Base-by-base conservation (phyloP, 2,797 vertebrate genomes). In the Silurus lanzhouensis region DNA sequence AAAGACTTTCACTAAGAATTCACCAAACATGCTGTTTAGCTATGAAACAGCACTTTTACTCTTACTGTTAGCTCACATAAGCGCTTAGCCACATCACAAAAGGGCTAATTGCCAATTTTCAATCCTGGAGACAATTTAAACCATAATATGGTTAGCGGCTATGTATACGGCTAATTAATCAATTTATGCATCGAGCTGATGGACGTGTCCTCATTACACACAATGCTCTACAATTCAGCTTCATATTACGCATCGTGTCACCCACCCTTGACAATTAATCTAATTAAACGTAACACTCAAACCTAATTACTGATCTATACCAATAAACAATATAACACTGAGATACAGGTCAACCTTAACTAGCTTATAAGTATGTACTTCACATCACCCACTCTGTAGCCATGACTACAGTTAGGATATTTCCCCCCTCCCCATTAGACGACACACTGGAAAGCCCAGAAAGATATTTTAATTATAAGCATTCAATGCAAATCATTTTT, bases 381-480 rank as follows among this genome's bases (percentile, higher is more conserved):
- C 55, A 31, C 20, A 60, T 20, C 55, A 38, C 27, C 75, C 57
- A 60, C 25, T 27, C 25, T 20, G 57, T 72, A 48, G 3, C 68
- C 57, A 83, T 48, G 76, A 60, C 77, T 14, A 57, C 44, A 17
- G 46, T 81, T 52, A 48, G 68, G 25, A 81, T 64, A 38, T 31
- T 52, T 12, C n/a, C 13, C 4, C 17, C 17, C 9, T 48, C 44
- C 48, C 70, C 44, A 64, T 70, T 84, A 70, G 46, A 27, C 15
- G 44, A 71, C 75, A 70, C 6, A 70, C 75, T 15, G 57, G 17
- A 9, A 52, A 46, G 46, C 55, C 58, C 15, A 38, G 38, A 38
- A 38, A 38, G 38, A 13, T 31, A 13, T 79, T 74, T 74, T 85
- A 85, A 81, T 85, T 52, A 60, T 12, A 66, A 27, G 25, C 44